Conservation (phyloP, 2,888 invertebrate genomes). For the Epirrhoe alternata region DNA sequence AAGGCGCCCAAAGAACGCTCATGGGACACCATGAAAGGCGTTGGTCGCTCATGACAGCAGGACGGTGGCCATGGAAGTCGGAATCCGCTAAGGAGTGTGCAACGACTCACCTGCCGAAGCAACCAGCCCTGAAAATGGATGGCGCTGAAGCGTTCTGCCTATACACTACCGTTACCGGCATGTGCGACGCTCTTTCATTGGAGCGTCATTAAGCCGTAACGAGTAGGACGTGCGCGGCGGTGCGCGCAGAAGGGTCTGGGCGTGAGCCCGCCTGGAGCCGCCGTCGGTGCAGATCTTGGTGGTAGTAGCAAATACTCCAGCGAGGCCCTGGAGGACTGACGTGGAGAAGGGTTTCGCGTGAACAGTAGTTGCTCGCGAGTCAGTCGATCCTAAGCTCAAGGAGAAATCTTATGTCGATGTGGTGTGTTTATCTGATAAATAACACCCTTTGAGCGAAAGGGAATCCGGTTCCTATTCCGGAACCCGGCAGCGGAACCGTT, state of each 20-base stretch:
- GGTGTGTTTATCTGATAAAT: slow-evolving; percentile 65
- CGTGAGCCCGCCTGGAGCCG: slow-evolving; percentile 78
- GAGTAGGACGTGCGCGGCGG: slow-evolving; percentile 59
- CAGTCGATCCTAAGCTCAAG: slow-evolving; percentile 85
- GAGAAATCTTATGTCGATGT: slow-evolving; percentile 74
- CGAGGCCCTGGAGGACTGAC: slow-evolving; percentile 86
- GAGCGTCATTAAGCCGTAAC: background rate
- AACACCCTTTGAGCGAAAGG: slow-evolving; percentile 78
- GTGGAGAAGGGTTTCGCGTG: slow-evolving; percentile 82
- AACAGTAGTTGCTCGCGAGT: slow-evolving; percentile 85
- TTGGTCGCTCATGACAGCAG: slow-evolving; percentile 80
- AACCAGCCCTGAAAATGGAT: slow-evolving; percentile 89
- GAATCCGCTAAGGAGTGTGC: slow-evolving; percentile 20
- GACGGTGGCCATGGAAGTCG: slow-evolving; percentile 54
- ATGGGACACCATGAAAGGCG: slow-evolving; percentile 55
- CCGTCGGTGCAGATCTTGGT: slow-evolving; percentile 87
- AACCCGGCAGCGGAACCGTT: slow-evolving; percentile 84
- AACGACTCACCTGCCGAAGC: slow-evolving; percentile 87
- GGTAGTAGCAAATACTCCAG: slow-evolving; percentile 90
- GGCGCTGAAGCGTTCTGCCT: slow-evolving; percentile 74
- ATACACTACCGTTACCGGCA: no score
- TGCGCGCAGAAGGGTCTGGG: slow-evolving; percentile 86
- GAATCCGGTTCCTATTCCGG: slow-evolving; percentile 86
- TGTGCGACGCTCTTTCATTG: no score
- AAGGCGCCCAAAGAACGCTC: slow-evolving; percentile 87